A percentile compares a stretch with the other conserved stretches of the same genome.
These are phyloP conservation scores for Aradophagus sp. DNA, from an alignment of 1,140 invertebrate genomes.

Conservation along the genomic window DNA sequence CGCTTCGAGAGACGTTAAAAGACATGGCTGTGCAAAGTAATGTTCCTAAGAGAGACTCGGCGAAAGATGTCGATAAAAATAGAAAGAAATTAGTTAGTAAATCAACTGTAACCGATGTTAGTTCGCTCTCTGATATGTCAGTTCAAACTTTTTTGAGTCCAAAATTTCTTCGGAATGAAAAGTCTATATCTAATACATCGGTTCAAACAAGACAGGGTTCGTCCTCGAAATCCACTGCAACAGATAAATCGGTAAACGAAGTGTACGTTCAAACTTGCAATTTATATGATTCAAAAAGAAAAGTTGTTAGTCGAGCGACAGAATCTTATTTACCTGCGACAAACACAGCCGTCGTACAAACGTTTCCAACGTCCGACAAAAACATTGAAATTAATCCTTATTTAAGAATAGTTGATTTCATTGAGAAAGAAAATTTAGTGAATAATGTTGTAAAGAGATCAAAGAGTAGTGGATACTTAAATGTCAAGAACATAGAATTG, in stretches of 20 bases:
- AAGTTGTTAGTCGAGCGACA: neutral
- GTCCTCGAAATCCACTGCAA: neutral
- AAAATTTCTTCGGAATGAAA: neutral
- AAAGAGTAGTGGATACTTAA: conserved; percentile 1
- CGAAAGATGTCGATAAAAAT: neutral
- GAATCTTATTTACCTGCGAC: neutral
- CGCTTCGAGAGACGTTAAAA: neutral
- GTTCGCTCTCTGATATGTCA: neutral
- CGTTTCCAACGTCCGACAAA: neutral
- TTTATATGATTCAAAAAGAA: too few relatives aligned
- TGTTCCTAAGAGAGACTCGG: neutral
- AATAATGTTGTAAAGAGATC: conserved; percentile 1
- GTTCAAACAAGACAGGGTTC: conserved; percentile 1
- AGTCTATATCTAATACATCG: neutral
- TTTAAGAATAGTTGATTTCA: conserved; percentile 16
- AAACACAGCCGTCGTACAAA: conserved; percentile 3
- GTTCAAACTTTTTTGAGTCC: conserved; percentile 7
- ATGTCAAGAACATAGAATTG: neutral
- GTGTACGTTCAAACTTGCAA: too few relatives aligned
- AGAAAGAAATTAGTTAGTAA: conserved; percentile 5
- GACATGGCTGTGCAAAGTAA: conserved; percentile 9
- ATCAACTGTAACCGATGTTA: conserved; percentile 11
- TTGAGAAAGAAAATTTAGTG: conserved; percentile 11
- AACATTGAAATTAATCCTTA: conserved; percentile 19
- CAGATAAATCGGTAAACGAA: too few relatives aligned